phyloP scores from a whole-genome alignment of 2,113 vertebrate species.

The Halcyon malimbica region DNA sequence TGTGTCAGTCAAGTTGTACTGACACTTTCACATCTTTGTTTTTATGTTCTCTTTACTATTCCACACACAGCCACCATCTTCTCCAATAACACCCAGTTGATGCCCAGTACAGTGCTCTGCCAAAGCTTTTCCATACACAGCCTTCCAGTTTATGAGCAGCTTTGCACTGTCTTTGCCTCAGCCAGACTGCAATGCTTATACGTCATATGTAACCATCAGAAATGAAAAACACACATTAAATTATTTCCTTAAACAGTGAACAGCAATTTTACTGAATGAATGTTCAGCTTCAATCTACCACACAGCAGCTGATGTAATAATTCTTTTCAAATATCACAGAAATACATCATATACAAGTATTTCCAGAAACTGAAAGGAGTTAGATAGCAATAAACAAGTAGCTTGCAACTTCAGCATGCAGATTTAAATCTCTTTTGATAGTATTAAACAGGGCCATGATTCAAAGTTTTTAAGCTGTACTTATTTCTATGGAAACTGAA shows the following conservation, averaged over 20 bases:
- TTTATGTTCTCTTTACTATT: neutral
- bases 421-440: neutral
- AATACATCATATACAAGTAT: neutral
- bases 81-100: neutral
- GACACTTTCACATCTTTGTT: neutral
- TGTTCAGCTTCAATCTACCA: neutral
- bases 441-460: neutral
- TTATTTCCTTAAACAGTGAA: neutral
- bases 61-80: neutral
- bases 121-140: neutral
- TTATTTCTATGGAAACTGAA: slow-evolving; percentile 33
- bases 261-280: neutral
- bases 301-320: neutral
- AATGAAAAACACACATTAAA: neutral
- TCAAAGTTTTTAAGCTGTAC: slow-evolving; percentile 5
- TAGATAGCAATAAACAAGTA: neutral
- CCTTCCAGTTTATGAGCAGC: neutral
- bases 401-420: neutral
- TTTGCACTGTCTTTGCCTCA: neutral
- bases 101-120: neutral
- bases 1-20: neutral
- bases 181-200: neutral
- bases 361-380: neutral
- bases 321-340: neutral
- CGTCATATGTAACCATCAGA: neutral